Base-by-base conservation (phyloP, 2,888 invertebrate genomes). In the Himalopsyche kuldschensis region DNA sequence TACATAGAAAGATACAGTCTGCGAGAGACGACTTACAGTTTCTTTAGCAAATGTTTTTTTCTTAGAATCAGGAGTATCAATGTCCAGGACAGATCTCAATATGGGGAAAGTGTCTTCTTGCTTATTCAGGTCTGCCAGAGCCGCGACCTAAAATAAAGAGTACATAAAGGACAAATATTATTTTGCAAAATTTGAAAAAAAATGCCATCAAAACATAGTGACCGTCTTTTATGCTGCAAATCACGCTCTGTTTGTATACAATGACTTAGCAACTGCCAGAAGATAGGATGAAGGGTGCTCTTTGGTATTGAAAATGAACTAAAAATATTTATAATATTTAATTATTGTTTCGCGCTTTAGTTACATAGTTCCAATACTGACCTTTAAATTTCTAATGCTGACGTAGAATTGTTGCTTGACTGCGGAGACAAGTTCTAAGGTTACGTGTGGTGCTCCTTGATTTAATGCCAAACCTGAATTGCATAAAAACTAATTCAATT, bases 321-420 rank as follows among this genome's bases (percentile, higher is more conserved):
- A 3, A 63, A n/a, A n/a, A 63, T 63, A 10, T 15, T 8, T 3
- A 63, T 63, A 15, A 63, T 63, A 15, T 27, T 75, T 55, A 17
- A 79, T 31, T 17, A 17, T 78, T 10, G 79, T 69, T 46, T n/a
- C n/a, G 17, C 15, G 20, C 11, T 27, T 27, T 0, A 27, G 24
- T 35, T 8, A 35, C 10, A 35, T 8, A 41, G 4, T 41, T 41
- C 6, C 15, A 31, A 46, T 69, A 85, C 87, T 82, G 87, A 95
- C 93, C 91, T 94, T 95, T 11, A 96, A 89, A 91, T 95, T 95
- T 87, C 95, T 92, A 11, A 95, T 88, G 4, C 94, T 94, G 5
- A 95, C 93, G 87, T 95, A 95, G 87, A 93, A 93, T 81, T 91
- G 91, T 86, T 92, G 93, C 87, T 90, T 88, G 1, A 90, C 90